Conservation (phyloP, 2,888 invertebrate species). For the Cantharis rufa region DNA sequence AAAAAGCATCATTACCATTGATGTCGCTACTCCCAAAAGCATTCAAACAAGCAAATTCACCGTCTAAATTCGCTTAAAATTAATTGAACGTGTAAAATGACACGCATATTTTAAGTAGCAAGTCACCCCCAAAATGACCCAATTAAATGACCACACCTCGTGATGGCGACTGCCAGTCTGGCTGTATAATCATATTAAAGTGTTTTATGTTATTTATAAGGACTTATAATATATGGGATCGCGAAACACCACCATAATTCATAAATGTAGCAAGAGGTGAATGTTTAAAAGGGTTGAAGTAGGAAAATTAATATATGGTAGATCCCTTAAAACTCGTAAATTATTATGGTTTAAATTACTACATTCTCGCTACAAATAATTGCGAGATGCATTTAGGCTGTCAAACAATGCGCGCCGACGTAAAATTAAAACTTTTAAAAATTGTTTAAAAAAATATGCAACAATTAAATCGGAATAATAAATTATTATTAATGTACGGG, state of each 20-base stretch:
- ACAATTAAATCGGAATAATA: neutral
- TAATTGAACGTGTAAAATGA: slow-evolving; percentile 2
- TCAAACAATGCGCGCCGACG: neutral
- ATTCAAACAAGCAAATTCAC: neutral
- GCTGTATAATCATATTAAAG: slow-evolving; percentile 16
- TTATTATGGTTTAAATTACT: slow-evolving; percentile 21
- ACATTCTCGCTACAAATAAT: neutral
- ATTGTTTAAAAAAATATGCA: neutral
- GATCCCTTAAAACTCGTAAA: slow-evolving; percentile 22
- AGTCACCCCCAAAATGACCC: slow-evolving; percentile 25
- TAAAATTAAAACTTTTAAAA: neutral
- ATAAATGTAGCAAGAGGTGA: slow-evolving; percentile 25
- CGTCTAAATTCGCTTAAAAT: neutral
- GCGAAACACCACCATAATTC: slow-evolving; percentile 25
- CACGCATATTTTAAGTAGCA: slow-evolving; percentile 1
- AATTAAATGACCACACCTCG: slow-evolving; percentile 32
- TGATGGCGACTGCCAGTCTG: slow-evolving; percentile 24
- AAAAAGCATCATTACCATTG: neutral
- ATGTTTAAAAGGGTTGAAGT: slow-evolving; percentile 27
- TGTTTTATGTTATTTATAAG: slow-evolving; percentile 23
- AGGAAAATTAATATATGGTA: slow-evolving; percentile 28
- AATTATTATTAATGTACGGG: too few relatives aligned
- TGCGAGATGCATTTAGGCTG: neutral
- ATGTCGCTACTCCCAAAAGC: neutral
- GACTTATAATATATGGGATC: slow-evolving; percentile 21